Percentiles rank a stretch among this genome's conserved stretches.
These are phyloP conservation scores for Plecotus auritus DNA, from an alignment of 2,113 vertebrate species.

Conservation along the genomic window DNA sequence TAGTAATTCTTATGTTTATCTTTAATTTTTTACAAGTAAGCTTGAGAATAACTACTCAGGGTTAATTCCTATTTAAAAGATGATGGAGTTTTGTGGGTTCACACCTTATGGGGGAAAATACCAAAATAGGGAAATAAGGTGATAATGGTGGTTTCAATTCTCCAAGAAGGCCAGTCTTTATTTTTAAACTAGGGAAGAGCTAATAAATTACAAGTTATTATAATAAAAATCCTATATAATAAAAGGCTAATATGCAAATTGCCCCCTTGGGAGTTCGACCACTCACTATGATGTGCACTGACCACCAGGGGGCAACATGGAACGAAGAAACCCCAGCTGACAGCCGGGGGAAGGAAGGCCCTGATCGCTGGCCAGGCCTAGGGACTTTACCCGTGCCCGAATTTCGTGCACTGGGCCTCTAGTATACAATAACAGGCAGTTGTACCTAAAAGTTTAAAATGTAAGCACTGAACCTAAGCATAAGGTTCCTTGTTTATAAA, in stretches of 20 bases:
- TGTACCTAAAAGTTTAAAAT: conserved; percentile 17
- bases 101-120: background rate
- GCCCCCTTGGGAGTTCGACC: too few relatives aligned
- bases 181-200: conserved; percentile 35
- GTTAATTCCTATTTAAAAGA: conserved; percentile 22
- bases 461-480: background rate
- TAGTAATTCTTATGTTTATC: background rate
- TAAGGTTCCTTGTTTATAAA: conserved; percentile 11
- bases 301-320: too few relatives aligned
- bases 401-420: too few relatives aligned
- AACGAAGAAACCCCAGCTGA: too few relatives aligned
- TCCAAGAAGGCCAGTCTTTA: background rate
- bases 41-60: background rate
- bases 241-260: background rate
- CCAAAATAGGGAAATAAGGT: background rate
- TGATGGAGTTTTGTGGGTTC: background rate
- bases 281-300: too few relatives aligned
- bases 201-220: conserved; percentile 1
- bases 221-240: conserved; percentile 9
- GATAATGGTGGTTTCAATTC: conserved; percentile 4
- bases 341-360: too few relatives aligned
- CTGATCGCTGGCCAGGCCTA: too few relatives aligned
- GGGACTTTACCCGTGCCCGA: too few relatives aligned
- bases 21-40: conserved; percentile 41
- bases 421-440: background rate